Evolutionary conservation across 2,888 invertebrate genomes (phyloP).

Genomic region (Ephialtes manifestator): DNA sequence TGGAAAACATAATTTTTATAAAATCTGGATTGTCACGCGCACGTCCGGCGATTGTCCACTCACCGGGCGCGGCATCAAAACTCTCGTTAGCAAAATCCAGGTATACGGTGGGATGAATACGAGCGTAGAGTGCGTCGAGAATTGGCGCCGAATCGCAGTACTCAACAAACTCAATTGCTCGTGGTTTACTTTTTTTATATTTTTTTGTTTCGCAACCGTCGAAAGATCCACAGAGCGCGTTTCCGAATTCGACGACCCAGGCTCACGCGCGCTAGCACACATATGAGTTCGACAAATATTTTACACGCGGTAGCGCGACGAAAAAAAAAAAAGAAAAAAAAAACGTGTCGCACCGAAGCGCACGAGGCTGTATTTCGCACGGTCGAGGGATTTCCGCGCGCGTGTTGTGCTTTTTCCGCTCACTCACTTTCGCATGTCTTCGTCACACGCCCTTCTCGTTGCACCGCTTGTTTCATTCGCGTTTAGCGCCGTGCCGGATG

Average conservation of each 20-base stretch:
- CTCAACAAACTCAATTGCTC: conserved; percentile 69
- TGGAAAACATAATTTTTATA: conserved; percentile 54
- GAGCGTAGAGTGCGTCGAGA: conserved; percentile 4
- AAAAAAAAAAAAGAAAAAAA: conserved; percentile 24
- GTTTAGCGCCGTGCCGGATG: conserved; percentile 47
- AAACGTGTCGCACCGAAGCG: conserved; percentile 36
- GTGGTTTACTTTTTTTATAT: conserved; percentile 61
- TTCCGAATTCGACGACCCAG: conserved; percentile 62
- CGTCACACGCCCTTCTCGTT: not conserved
- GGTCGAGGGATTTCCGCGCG: conserved; percentile 42
- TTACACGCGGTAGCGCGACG: conserved; percentile 36
- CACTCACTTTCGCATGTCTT: conserved; percentile 39
- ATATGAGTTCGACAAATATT: conserved; percentile 57
- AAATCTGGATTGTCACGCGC: conserved; percentile 57
- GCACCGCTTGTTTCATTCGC: conserved; percentile 49
- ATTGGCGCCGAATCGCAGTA: conserved; percentile 49
- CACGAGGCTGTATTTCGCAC: conserved; percentile 59
- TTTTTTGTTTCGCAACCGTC: conserved; percentile 56
- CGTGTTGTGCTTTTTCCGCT: conserved; percentile 58
- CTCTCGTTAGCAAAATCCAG: conserved; percentile 49
- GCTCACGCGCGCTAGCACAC: not conserved
- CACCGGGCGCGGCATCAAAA: conserved; percentile 44
- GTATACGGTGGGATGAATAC: conserved; percentile 15
- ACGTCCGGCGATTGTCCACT: conserved; percentile 32
- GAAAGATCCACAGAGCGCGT: conserved; percentile 37